Evolutionary conservation across 2,888 invertebrate genomes (phyloP).

Genomic region (Orthonevra nobilis): DNA sequence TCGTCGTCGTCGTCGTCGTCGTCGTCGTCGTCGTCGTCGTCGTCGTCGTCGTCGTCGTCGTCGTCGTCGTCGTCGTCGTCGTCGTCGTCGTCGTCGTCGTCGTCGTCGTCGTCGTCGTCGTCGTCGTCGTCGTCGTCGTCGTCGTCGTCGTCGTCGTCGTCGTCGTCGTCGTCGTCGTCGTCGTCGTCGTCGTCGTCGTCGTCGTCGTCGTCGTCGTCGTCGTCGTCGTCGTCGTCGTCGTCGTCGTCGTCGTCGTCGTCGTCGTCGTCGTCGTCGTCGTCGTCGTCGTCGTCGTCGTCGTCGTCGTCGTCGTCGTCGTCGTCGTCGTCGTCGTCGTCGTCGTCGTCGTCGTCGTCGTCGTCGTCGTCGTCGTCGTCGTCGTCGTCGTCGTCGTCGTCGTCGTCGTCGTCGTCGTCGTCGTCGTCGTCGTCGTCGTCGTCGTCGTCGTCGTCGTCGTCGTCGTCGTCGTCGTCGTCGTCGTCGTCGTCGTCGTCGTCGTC

Average conservation of each 20-base stretch:
- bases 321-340: conserved; percentile 7
- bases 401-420: conserved; percentile 13
- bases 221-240: background rate
- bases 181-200: conserved; percentile 10
- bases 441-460: conserved; percentile 6
- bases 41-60: conserved; percentile 7
- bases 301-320: conserved; percentile 6
- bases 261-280: conserved; percentile 18
- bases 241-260: conserved; percentile 5
- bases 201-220: conserved; percentile 16
- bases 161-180: background rate
- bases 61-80: conserved; percentile 12
- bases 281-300: background rate
- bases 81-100: background rate
- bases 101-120: conserved; percentile 1
- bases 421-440: background rate
- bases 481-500: background rate
- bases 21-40: background rate
- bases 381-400: conserved; percentile 13
- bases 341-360: conserved; percentile 6
- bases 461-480: conserved; percentile 20
- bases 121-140: conserved; percentile 13
- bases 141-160: conserved; percentile 10
- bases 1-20: conserved; percentile 18
- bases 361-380: background rate